Evolutionary conservation across 2,888 invertebrate species (phyloP).

Genomic region (Eupithecia centaureata): DNA sequence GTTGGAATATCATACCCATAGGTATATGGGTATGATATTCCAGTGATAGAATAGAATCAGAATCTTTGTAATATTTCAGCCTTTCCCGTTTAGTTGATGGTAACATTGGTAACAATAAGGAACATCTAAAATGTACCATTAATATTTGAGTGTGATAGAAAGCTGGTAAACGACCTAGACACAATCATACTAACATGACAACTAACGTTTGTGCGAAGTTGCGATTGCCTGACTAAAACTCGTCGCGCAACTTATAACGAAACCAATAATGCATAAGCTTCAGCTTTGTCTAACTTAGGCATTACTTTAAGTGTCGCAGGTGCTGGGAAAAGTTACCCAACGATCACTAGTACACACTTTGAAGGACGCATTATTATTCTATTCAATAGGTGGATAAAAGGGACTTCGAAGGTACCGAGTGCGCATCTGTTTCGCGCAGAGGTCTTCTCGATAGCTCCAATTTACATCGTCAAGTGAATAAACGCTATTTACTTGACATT

Average conservation of each 20-base stretch:
- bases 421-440: conserved; percentile 14
- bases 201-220: conserved; percentile 23
- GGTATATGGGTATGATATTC: not conserved
- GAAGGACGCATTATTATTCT: conserved; percentile 21
- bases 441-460: not conserved
- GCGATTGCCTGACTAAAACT: conserved; percentile 10
- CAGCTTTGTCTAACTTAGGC: conserved; percentile 22
- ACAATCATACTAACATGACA: conserved; percentile 15
- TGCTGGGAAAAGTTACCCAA: conserved; percentile 31
- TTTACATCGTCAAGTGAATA: conserved; percentile 8
- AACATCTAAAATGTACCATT: not conserved
- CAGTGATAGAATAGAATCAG: not conserved
- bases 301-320: conserved; percentile 34
- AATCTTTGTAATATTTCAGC: not conserved
- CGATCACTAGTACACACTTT: conserved; percentile 22
- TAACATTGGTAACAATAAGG: no score
- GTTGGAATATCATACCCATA: no score
- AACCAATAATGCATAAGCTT: conserved; percentile 35
- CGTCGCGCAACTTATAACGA: conserved; percentile 33
- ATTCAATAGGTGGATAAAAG: conserved; percentile 4
- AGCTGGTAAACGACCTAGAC: conserved; percentile 7
- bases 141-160: conserved; percentile 1
- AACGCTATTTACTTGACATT: conserved; percentile 14
- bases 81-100: not conserved
- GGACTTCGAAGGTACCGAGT: not conserved